These are phyloP conservation scores for Oscheius sp. DNA, from an alignment of 1,140 invertebrate species.

Conservation along the genomic window DNA sequence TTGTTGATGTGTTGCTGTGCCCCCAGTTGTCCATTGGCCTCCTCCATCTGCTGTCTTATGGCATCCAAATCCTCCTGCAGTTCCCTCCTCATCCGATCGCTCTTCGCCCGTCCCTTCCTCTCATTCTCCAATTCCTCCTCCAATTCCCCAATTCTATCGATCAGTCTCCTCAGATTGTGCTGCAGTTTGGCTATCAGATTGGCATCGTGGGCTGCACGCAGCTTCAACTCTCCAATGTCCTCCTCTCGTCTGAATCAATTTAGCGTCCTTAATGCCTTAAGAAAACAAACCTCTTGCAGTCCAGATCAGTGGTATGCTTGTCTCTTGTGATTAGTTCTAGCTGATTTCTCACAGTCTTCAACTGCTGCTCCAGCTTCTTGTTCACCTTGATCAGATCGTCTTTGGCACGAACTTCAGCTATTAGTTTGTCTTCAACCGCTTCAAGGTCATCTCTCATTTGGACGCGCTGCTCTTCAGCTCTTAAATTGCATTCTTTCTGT, in stretches of 20 bases:
- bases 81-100: conserved; percentile 70
- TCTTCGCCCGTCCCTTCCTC: conserved; percentile 84
- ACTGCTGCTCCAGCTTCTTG: conserved; percentile 44
- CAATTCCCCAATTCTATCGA: conserved; percentile 88
- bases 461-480: conserved; percentile 39
- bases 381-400: conserved; percentile 65
- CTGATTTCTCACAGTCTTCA: conserved; percentile 43
- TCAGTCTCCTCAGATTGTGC: conserved; percentile 97
- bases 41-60: conserved; percentile 80
- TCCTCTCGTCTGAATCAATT: conserved; percentile 40
- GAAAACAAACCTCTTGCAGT: conserved; percentile 37
- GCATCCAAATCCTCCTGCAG: conserved; percentile 91
- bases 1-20: conserved; percentile 98
- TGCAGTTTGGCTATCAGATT: conserved; percentile 87
- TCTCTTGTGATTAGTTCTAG: conserved; percentile 33
- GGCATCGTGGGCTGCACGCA: conserved; percentile 49
- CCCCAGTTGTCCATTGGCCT: conserved; percentile 84
- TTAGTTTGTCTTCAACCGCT: conserved; percentile 40
- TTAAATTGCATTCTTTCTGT: neutral
- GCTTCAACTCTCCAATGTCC: conserved; percentile 47
- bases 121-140: conserved; percentile 96
- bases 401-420: conserved; percentile 28
- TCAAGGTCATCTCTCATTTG: conserved; percentile 43
- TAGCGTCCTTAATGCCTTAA: too few relatives aligned
- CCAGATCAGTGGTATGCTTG: conserved; percentile 35